Base-by-base conservation (phyloP, 2,113 vertebrate species). In the Amazona vittata region DNA sequence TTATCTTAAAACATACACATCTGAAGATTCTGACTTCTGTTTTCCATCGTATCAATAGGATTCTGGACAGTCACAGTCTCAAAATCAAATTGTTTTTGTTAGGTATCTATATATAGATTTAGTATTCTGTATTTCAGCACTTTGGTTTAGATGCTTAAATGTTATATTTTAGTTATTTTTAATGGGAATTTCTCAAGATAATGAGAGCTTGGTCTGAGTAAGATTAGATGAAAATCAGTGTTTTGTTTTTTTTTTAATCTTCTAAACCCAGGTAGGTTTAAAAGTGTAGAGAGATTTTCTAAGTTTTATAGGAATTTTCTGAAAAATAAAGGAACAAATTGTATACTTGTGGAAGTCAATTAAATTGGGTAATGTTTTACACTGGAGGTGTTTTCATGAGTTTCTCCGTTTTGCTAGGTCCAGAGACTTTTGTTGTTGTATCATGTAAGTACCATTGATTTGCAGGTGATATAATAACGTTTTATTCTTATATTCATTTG, bases 401-500 rank as follows among this genome's bases (percentile, higher is more conserved):
- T 73, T 78, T 41, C 47, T 89, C 11, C 0, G 10, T 73, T 76
- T 91, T 79, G 31, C 69, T 47, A 86, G 22, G 29, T 62, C 47
- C 44, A 73, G 37, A 73, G 24, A 44, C 76, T 60, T 62, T 31
- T 62, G 28, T 13, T 33, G 4, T 49, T 87, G 15, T 47, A 47
- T 50, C 20, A 76, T 0, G 0, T 33, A 75, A 89, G 15, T 55
- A 19, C 35, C 15, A 71, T 44, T 92, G 78, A 91, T 93, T 92
- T 92, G 90, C 37, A 84, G 53, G 37, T 70, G 5, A 65, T 79
- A 68, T 24, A 62, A 5, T 5, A 82, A 19, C 73, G 81, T 78
- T 93, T 89, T 76, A 52, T 86, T 91, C 35, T 19, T 92, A 16
- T 83, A 94, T 93, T 82, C 52, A 63, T 91, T 94, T 85, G 47